phyloP scores from a whole-genome alignment of 2,113 vertebrate genomes.

The Lepisosteus oculatus region DNA sequence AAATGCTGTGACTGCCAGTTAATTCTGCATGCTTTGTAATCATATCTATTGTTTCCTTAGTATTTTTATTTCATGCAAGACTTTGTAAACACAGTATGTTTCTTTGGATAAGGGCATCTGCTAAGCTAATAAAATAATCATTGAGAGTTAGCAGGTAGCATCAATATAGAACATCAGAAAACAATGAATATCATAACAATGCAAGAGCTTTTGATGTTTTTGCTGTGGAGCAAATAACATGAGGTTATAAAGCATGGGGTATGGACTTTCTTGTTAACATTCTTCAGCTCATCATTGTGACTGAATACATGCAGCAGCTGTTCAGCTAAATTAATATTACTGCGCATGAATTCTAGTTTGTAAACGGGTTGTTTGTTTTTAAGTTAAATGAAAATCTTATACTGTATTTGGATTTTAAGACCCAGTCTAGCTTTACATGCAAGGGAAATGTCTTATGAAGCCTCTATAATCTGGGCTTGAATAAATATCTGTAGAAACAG shows the following conservation, averaged over 20 bases:
- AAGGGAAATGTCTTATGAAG: neutral
- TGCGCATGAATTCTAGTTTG: neutral
- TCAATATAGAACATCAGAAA: too few relatives aligned
- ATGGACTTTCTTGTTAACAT: neutral
- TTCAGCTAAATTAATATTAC: neutral
- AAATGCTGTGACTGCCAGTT: too few relatives aligned
- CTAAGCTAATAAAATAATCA: too few relatives aligned
- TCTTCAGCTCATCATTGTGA: neutral
- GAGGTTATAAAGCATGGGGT: neutral
- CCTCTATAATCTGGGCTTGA: slow-evolving; percentile 15
- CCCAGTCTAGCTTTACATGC: neutral
- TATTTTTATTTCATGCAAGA: too few relatives aligned
- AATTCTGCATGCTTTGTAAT: too few relatives aligned
- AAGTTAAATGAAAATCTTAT: slow-evolving; percentile 1
- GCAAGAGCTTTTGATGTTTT: too few relatives aligned
- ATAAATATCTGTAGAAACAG: slow-evolving; percentile 22
- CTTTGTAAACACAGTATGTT: too few relatives aligned
- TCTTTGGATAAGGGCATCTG: too few relatives aligned
- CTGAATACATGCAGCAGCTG: neutral
- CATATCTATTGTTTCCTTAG: too few relatives aligned
- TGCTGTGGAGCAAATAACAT: too few relatives aligned
- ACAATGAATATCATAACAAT: too few relatives aligned
- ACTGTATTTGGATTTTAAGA: neutral
- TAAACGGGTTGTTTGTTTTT: neutral
- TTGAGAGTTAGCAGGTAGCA: too few relatives aligned